A percentile compares a stretch with the other conserved stretches of the same genome.
Evolutionary conservation across 2,113 vertebrate genomes (phyloP).

Genomic region (Trichomycterus rosablanca): DNA sequence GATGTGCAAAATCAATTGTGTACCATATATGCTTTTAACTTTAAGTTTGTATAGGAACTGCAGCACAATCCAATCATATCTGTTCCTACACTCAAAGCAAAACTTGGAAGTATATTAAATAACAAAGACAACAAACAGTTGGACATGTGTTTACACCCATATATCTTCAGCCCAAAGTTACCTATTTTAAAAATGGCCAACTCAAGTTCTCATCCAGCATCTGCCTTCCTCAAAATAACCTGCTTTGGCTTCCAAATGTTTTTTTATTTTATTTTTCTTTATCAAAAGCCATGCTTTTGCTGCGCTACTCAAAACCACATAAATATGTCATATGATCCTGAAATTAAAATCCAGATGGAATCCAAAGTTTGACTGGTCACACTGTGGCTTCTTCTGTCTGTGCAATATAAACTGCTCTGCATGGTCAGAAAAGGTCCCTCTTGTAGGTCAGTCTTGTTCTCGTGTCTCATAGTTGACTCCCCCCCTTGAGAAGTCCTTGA

Average conservation of each 20-base stretch:
- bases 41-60: too few species aligned
- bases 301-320: constrained; percentile 4
- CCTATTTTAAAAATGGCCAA: too few species aligned
- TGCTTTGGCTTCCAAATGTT: constrained; percentile 49
- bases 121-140: too few species aligned
- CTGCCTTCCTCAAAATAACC: constrained; percentile 43
- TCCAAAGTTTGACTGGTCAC: constrained; percentile 50
- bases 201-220: constrained; percentile 37
- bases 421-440: constrained; percentile 34
- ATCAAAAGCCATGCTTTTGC: constrained; percentile 5
- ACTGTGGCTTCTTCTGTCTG: constrained; percentile 36
- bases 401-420: constrained; percentile 42
- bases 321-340: constrained; percentile 5
- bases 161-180: too few species aligned
- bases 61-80: too few species aligned
- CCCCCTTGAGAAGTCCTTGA: constrained; percentile 34
- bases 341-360: constrained; percentile 42
- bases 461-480: constrained; percentile 28
- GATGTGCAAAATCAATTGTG: too few species aligned
- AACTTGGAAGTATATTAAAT: too few species aligned
- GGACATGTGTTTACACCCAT: too few species aligned
- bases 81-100: too few species aligned
- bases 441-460: constrained; percentile 36
- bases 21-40: too few species aligned
- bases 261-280: constrained; percentile 14